phyloP scores from a whole-genome alignment of 2,888 invertebrate genomes.

The Macrophya annulata region DNA sequence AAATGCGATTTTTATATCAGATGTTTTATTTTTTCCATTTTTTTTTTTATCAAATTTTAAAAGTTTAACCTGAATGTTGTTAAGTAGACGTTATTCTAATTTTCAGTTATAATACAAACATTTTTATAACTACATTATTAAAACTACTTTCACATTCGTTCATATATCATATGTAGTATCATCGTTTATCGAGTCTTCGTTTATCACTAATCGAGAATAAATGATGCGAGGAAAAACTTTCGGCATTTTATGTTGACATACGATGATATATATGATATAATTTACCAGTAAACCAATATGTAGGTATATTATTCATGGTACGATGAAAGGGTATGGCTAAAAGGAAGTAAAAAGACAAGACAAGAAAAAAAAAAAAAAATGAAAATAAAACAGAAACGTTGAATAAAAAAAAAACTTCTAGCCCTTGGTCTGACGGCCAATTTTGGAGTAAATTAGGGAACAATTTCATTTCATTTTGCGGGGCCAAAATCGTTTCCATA shows the following conservation, averaged over 20 bases:
- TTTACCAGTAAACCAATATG: neutral
- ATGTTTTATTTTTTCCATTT: neutral
- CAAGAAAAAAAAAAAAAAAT: neutral
- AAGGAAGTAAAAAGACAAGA: neutral
- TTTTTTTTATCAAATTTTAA: too few species aligned
- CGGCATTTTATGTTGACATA: neutral
- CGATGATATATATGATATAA: neutral
- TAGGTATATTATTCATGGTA: too few species aligned
- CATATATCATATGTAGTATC: neutral
- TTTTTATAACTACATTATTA: neutral
- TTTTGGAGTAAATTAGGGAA: slow-evolving; percentile 3
- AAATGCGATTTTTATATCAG: neutral
- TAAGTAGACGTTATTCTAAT: neutral
- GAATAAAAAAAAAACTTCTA: neutral
- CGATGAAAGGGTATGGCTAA: neutral
- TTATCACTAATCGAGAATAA: neutral
- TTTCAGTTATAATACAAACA: neutral
- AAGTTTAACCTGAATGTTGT: neutral
- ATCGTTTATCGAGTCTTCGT: neutral
- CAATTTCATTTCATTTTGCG: neutral
- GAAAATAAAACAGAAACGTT: neutral
- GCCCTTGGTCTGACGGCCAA: neutral
- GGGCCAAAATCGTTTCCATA: neutral
- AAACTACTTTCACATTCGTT: neutral
- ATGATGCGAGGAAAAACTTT: neutral